phyloP scores from a whole-genome alignment of 1,140 invertebrate genomes.

The Solenopsis invicta region DNA sequence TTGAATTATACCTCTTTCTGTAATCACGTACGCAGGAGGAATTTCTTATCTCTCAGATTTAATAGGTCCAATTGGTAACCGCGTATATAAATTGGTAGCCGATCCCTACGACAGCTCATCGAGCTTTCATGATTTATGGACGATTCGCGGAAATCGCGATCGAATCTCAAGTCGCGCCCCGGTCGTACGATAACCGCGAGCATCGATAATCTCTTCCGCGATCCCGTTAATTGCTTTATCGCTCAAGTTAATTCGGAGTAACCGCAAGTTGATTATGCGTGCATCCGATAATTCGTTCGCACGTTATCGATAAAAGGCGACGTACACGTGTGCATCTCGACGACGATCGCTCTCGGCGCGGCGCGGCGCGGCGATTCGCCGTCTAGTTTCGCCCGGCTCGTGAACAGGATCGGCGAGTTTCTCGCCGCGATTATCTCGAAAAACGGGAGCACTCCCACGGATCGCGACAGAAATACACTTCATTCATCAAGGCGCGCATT shows the following conservation, averaged over 20 bases:
- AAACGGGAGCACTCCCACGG: constrained; percentile 46
- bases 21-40: not conserved
- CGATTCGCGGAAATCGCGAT: constrained; percentile 21
- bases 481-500: constrained; percentile 39
- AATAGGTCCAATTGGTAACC: not conserved
- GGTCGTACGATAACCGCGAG: constrained; percentile 1
- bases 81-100: constrained; percentile 1
- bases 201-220: constrained; percentile 8
- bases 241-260: constrained; percentile 9
- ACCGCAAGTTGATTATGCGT: constrained; percentile 1
- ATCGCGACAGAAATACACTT: constrained; percentile 30
- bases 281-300: not conserved
- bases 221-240: constrained; percentile 56
- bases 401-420: constrained; percentile 45
- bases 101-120: not conserved
- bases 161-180: not conserved
- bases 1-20: not conserved
- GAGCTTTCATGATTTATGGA: constrained; percentile 2
- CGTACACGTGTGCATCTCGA: not conserved
- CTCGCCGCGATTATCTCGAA: constrained; percentile 25
- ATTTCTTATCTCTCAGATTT: constrained; percentile 7
- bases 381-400: not conserved
- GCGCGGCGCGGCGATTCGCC: constrained; percentile 17
- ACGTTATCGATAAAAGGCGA: not conserved
- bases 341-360: not conserved